Evolutionary conservation across 2,888 invertebrate genomes (phyloP).

Genomic region (Creontiades dilutus): DNA sequence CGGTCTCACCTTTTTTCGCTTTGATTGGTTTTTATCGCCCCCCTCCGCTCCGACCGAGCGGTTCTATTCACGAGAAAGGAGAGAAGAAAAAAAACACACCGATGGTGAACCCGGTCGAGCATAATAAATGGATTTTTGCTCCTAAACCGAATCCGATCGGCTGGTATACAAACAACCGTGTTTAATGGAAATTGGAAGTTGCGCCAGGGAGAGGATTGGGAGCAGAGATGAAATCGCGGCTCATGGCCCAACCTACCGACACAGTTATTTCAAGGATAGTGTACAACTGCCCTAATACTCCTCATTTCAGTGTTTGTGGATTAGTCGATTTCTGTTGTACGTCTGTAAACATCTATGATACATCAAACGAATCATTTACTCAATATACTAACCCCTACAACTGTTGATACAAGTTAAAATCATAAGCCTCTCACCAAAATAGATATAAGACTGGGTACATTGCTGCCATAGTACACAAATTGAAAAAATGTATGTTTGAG

Average conservation of each 20-base stretch:
- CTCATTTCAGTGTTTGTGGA: too few species aligned
- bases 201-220: conserved; percentile 2
- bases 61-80: not conserved
- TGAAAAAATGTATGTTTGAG: too few species aligned
- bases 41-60: not conserved
- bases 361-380: too few species aligned
- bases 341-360: too few species aligned
- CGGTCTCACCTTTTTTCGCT: conserved; percentile 33
- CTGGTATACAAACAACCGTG: conserved; percentile 16
- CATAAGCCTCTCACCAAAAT: too few species aligned
- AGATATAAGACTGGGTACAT: too few species aligned
- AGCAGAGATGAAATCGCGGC: not conserved
- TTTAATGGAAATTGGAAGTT: conserved; percentile 28
- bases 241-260: conserved; percentile 9
- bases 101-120: not conserved
- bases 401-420: too few species aligned
- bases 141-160: conserved; percentile 16
- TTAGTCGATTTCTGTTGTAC: too few species aligned
- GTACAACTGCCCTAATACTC: not conserved
- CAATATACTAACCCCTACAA: too few species aligned
- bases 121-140: conserved; percentile 37
- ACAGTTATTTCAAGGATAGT: not conserved
- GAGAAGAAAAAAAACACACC: not conserved
- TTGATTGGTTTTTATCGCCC: not conserved
- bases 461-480: too few species aligned